Evolutionary conservation across 2,113 vertebrate species (phyloP), one percentile per base, ranked within the genome.

Genomic region (Gorilla gorilla): DNA sequence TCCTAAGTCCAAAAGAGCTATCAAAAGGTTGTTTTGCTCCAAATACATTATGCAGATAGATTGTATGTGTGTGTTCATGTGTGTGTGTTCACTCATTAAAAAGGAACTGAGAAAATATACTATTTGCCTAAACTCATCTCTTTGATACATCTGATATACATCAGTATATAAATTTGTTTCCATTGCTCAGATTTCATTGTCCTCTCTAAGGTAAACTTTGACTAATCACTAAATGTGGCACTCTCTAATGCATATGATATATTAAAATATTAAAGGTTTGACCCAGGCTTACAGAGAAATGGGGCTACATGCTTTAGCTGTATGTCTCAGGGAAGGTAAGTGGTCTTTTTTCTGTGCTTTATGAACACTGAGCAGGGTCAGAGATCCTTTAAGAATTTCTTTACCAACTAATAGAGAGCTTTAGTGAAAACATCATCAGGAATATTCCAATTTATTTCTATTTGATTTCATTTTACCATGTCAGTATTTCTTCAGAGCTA

Each of bases 351-450:
- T 52, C 57, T 68, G 8, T 89, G 64, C n/a, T 57, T 11, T n/a
- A 17, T 81, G 25, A 94, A 83, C 27, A 50, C 0, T 75, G 45
- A 90, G 17, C 22, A 80, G 35, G 32, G 18, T 64, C 92, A 93
- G 72, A 23, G 13, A 61, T 50, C 55, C 61, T 72, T 64, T 64
- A 82, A 88, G 86, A 88, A 93, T 76, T 84, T 80, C 50, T 70
- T 86, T 76, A 78, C 73, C 59, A 94, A 79, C 80, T 52, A 90
- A 57, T 88, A 57, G 52, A 84, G 22, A 93, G 75, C 82, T 82
- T 80, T 76, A 73, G 30, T 75, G 25, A 38, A 87, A 93, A 70
- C 27, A 68, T 40, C 43, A 66, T 64, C 57, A 85, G 55, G 59
- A 81, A 86, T 75, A 95, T 82, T 93, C 11, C 48, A 50, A 89